These are phyloP conservation scores for Meliscaeva auricollis DNA, from an alignment of 2,888 invertebrate genomes.

Conservation along the genomic window DNA sequence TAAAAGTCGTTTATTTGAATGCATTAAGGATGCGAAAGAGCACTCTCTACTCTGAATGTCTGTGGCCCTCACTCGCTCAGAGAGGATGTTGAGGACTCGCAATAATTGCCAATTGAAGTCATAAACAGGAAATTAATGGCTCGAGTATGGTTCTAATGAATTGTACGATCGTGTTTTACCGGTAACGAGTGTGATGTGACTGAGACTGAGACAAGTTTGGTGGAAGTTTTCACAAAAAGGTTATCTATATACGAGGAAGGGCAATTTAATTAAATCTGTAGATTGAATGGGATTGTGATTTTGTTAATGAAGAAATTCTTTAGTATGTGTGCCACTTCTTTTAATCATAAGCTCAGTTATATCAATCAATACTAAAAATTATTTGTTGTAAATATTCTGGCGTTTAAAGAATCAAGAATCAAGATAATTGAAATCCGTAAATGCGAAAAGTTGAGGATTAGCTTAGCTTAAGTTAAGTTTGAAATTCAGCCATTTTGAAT, in stretches of 20 bases:
- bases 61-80: too few species aligned
- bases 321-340: too few species aligned
- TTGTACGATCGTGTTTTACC: conserved; percentile 64
- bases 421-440: too few species aligned
- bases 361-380: too few species aligned
- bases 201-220: conserved; percentile 4
- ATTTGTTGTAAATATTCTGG: too few species aligned
- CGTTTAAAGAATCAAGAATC: too few species aligned
- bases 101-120: conserved; percentile 75
- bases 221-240: conserved; percentile 15
- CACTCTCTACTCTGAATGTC: conserved; percentile 21
- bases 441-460: too few species aligned
- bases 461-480: too few species aligned
- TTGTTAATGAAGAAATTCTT: not conserved
- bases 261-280: conserved; percentile 44
- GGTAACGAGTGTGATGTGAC: conserved; percentile 50
- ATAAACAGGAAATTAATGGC: conserved; percentile 75
- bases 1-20: conserved; percentile 46
- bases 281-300: not conserved
- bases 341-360: too few species aligned
- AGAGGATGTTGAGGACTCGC: conserved; percentile 42
- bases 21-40: conserved; percentile 63
- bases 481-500: too few species aligned
- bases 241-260: not conserved
- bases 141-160: conserved; percentile 70